Evolutionary conservation across 1,140 invertebrate genomes (phyloP), one percentile per base, ranked within the genome.

Genomic region (Brevipalpus yothersi): DNA sequence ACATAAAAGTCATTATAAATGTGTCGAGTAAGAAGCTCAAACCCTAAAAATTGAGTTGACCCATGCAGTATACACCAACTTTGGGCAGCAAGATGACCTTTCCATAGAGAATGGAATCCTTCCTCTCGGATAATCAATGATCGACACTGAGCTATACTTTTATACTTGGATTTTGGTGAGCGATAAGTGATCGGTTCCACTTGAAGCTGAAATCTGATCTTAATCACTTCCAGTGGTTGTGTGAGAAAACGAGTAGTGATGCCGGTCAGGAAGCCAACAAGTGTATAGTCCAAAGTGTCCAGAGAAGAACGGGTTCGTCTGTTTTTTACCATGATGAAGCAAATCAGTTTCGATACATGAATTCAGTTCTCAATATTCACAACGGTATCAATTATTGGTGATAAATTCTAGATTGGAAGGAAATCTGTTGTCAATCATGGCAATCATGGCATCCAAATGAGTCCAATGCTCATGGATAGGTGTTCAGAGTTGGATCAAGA

Each of bases 141-240:
- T 42, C 79, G 68, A 19, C 88, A 84, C 73, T 96, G 92, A 0
- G 70, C 53, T 41, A 94, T 69, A 17, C 86, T 83, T 66, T 74
- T 77, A 71, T 96, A 96, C 70, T 93, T 94, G 7, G 86, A 83
- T 41, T 69, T 67, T 41, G 67, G 64, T 61, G 67, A 63, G 13
- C 61, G 71, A 40, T 66, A 71, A 7, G 5, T 17, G 59, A 93
- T 82, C n/a, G 90, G 89, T 71, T 95, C 91, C 13, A 92, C 78
- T 79, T 96, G 91, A 53, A 67, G 81, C 74, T 86, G 92, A 77
- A 95, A 94, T 64, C 92, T 76, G 68, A 95, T 94, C 76, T 97
- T 97, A 13, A 96, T 67, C 15, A 96, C 91, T 78, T 96, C 92
- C 4, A 91, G 72, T 1, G 87, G 87, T 69, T 95, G 92, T 66